These are phyloP conservation scores for Tenebrio molitor DNA, from an alignment of 1,140 invertebrate species.

Conservation along the genomic window DNA sequence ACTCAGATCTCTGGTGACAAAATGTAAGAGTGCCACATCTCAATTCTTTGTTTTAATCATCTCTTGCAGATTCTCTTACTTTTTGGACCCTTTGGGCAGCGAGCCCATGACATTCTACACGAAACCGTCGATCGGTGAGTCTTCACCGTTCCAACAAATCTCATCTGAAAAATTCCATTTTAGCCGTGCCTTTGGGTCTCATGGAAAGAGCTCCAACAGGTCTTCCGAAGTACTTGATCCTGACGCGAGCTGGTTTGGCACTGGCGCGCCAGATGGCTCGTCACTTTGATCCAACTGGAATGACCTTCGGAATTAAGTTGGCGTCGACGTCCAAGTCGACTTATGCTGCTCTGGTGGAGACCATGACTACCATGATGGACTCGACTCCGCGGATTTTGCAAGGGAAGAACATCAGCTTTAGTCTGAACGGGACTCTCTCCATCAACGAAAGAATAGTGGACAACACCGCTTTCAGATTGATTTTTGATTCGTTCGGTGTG, in stretches of 20 bases:
- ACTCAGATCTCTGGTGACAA: constrained; percentile 16
- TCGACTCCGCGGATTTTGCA: constrained; percentile 30
- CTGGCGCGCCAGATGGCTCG: constrained; percentile 51
- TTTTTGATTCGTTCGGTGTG: constrained; percentile 5
- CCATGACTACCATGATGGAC: constrained; percentile 26
- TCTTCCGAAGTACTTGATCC: constrained; percentile 48
- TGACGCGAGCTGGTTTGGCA: constrained; percentile 48
- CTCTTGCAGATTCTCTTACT: constrained; percentile 19
- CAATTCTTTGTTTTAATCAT: background rate
- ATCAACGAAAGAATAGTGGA: constrained; percentile 45
- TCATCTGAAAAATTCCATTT: background rate
- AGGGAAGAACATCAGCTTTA: constrained; percentile 38
- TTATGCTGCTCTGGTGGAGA: constrained; percentile 33
- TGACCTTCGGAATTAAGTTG: constrained; percentile 44
- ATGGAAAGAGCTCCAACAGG: constrained; percentile 4
- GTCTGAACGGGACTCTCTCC: constrained; percentile 41
- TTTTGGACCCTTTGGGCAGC: background rate
- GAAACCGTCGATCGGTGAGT: background rate
- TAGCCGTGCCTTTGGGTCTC: constrained; percentile 29
- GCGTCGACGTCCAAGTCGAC: constrained; percentile 1
- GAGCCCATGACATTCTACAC: constrained; percentile 1
- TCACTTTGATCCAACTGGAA: constrained; percentile 52
- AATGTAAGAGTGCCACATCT: constrained; percentile 39
- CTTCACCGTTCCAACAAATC: background rate
- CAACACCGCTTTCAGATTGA: constrained; percentile 46